Percentiles rank a stretch among this genome's conserved stretches.
Evolutionary conservation across 1,140 invertebrate genomes (phyloP).

Genomic region (Neodiprion lecontei): DNA sequence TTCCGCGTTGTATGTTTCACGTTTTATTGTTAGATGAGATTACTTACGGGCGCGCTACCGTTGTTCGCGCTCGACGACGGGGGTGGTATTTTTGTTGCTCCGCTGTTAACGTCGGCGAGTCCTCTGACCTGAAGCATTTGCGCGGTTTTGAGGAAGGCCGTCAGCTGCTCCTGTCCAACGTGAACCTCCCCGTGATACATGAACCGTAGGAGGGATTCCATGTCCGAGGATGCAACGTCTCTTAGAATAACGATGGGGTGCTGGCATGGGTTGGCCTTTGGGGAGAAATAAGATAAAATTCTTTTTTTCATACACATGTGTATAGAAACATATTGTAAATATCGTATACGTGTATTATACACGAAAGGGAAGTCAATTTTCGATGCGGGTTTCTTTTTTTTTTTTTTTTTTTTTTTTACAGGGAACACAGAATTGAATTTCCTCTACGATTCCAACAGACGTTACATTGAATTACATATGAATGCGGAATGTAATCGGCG

Average conservation of each 20-base stretch:
- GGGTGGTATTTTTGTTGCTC: slow-evolving; percentile 56
- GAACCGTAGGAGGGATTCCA: slow-evolving; percentile 90
- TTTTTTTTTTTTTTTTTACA: background rate
- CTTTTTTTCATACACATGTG: slow-evolving; percentile 27
- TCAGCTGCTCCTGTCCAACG: slow-evolving; percentile 87
- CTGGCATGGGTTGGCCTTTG: slow-evolving; percentile 86
- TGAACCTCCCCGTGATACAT: slow-evolving; percentile 96
- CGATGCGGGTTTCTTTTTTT: background rate
- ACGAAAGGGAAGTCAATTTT: slow-evolving; percentile 12
- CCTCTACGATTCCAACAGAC: too few species aligned
- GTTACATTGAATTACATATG: too few species aligned
- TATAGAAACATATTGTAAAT: slow-evolving; percentile 35
- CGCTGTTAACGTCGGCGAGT: slow-evolving; percentile 80
- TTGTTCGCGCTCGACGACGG: slow-evolving; percentile 57
- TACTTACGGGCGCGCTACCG: slow-evolving; percentile 55
- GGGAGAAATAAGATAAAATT: slow-evolving; percentile 29
- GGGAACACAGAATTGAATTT: too few species aligned
- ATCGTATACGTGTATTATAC: slow-evolving; percentile 26
- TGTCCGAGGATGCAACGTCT: slow-evolving; percentile 87
- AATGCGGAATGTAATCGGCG: too few species aligned
- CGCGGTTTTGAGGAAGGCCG: slow-evolving; percentile 87
- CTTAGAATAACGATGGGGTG: slow-evolving; percentile 92
- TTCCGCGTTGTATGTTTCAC: too few species aligned
- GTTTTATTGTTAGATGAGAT: too few species aligned
- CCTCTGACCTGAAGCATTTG: slow-evolving; percentile 90